phyloP scores from a whole-genome alignment of 92 coral and sea anemone species.

The Galaxea fascicularis region DNA sequence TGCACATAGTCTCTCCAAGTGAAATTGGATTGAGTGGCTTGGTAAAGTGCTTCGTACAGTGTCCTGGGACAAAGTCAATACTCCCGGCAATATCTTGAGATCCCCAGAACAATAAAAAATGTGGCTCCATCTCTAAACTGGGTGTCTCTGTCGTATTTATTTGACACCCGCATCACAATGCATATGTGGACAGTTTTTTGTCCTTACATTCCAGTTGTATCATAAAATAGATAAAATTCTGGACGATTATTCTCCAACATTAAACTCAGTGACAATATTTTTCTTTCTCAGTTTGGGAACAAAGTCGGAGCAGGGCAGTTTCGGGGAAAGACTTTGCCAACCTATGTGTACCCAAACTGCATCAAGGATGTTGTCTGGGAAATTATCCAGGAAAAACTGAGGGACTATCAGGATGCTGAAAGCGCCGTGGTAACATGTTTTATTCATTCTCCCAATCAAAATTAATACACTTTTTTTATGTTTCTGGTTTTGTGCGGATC shows the following conservation, averaged over 20 bases:
- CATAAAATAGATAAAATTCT: background rate
- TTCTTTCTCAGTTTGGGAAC: background rate
- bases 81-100: background rate
- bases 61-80: background rate
- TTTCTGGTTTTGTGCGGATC: no score
- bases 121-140: background rate
- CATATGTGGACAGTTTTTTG: background rate
- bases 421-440: background rate
- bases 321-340: background rate
- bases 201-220: background rate
- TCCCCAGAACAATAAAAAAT: background rate
- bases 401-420: background rate
- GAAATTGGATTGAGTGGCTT: conserved; percentile 39
- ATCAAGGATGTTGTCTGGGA: background rate
- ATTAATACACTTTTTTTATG: no score
- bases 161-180: background rate
- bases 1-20: conserved; percentile 55
- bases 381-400: background rate
- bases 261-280: background rate
- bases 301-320: no score
- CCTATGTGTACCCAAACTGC: background rate
- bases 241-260: background rate
- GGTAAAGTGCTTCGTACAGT: background rate
- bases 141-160: background rate
- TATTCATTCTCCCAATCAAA: no score